Evolutionary conservation across 1,140 invertebrate species (phyloP), one percentile per base, ranked within the genome.

Genomic region (Theocolax elegans): DNA sequence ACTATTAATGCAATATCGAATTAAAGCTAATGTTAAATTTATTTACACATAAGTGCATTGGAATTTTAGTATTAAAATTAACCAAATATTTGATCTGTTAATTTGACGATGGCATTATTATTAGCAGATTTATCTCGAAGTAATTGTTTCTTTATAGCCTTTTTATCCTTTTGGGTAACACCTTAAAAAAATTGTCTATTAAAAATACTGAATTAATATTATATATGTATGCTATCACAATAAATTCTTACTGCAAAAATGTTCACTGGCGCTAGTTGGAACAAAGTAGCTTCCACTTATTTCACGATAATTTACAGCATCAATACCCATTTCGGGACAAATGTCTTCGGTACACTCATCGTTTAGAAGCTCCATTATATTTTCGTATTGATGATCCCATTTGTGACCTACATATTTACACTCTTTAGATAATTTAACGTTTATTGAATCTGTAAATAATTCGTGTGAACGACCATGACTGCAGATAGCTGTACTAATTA

Each of bases 391-490:
- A 25, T 85, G 74, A 60, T 90, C 84, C 89, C 89, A 90, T 13
- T 72, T 76, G 56, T 83, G 85, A 10, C 83, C 87, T 72, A 82
- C 81, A 64, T 89, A 89, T 0, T 79, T 83, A 70, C 88, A 89
- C 72, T 87, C 87, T 7, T 75, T 73, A 1, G 70, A 25, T 29
- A 77, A 81, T 6, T 74, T 74, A 0, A 75, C 65, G 7, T 84
- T 75, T 63, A 89, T 75, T 2, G 88, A 89, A 71, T 89, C 88
- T 0, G 85, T 89, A 54, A 89, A 86, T n/a, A 89, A 85, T 7
- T 87, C 9, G 48, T 90, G 88, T 0, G 89, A 86, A 2, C 87
- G 83, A 7, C 88, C 88, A 70, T 90, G 89, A 65, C 87, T 89
- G 75, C 89, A 90, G 60, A 89, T 87, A 0, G 87, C 85, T 77